Conservation (phyloP, 30 jellyfish, hydroid and myxozoan genomes). For the Sanderia malayensis region DNA sequence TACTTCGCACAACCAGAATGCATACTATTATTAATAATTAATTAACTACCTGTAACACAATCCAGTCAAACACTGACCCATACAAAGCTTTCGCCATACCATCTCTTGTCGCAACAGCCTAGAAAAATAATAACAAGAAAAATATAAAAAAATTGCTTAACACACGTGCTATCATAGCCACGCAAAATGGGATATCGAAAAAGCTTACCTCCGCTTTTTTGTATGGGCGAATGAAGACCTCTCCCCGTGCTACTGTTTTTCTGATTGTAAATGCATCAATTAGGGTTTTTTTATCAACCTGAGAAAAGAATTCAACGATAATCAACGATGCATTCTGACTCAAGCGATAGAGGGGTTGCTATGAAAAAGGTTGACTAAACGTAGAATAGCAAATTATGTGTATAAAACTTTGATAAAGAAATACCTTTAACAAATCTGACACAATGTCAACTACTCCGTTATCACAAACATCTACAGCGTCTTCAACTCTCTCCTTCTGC, state of each 20-base stretch:
- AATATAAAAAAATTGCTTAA: not conserved
- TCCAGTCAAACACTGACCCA: slow-evolving; percentile 98
- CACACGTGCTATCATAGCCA: not conserved
- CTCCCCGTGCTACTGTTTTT: slow-evolving; percentile 86
- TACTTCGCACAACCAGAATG: too few relatives aligned
- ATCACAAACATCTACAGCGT: slow-evolving; percentile 71
- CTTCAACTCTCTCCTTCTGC: slow-evolving; percentile 74
- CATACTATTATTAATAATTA: too few relatives aligned
- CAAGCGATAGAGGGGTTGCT: too few relatives aligned
- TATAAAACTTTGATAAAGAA: too few relatives aligned
- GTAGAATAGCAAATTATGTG: too few relatives aligned
- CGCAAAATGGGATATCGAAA: not conserved
- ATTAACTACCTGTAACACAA: slow-evolving; percentile 78
- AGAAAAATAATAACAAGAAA: not conserved
- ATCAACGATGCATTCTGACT: too few relatives aligned
- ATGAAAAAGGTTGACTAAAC: too few relatives aligned
- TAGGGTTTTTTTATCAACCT: slow-evolving; percentile 83
- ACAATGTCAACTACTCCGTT: slow-evolving; percentile 67
- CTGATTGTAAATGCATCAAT: slow-evolving; percentile 75
- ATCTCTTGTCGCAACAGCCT: slow-evolving; percentile 96
- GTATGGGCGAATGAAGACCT: slow-evolving; percentile 81
- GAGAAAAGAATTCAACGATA: slow-evolving; percentile 12
- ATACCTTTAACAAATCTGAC: slow-evolving; percentile 69
- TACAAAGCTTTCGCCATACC: slow-evolving; percentile 97
- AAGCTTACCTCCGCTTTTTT: slow-evolving; percentile 74